phyloP scores from a whole-genome alignment of 2,113 vertebrate genomes.

The Tragulus kanchil region DNA sequence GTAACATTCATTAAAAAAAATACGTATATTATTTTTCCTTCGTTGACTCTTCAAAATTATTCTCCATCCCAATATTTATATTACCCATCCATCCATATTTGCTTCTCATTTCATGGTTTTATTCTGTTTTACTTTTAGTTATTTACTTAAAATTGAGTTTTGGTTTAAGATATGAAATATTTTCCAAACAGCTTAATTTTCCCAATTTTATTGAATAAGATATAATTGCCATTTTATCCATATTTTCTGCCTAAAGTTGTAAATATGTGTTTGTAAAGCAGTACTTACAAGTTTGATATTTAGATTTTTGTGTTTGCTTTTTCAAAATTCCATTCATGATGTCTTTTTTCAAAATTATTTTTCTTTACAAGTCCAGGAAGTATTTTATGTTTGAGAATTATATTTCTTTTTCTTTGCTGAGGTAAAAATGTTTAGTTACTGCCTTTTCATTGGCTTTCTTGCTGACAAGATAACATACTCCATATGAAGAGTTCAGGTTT shows the following conservation, averaged over 20 bases:
- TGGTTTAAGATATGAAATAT: constrained; percentile 29
- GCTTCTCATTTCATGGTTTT: constrained; percentile 15
- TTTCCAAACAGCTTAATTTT: constrained; percentile 46
- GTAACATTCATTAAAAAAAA: too few species aligned
- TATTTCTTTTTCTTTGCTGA: constrained; percentile 42
- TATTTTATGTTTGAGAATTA: constrained; percentile 38
- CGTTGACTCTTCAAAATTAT: constrained; percentile 40
- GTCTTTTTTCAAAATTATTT: not conserved
- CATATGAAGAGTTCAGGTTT: constrained; percentile 69
- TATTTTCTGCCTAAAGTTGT: constrained; percentile 32
- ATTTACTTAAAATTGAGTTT: constrained; percentile 52
- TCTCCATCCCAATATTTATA: not conserved
- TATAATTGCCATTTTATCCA: not conserved
- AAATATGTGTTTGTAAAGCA: constrained; percentile 21
- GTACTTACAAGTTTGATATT: constrained; percentile 35
- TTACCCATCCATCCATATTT: constrained; percentile 10
- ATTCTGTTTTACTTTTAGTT: not conserved
- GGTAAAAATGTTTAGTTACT: constrained; percentile 21
- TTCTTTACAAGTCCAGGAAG: constrained; percentile 1
- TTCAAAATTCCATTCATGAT: constrained; percentile 43
- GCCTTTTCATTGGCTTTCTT: constrained; percentile 71
- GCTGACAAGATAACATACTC: constrained; percentile 66
- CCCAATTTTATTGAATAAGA: constrained; percentile 42
- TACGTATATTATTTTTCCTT: not conserved
- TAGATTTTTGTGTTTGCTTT: constrained; percentile 30